Evolutionary conservation across 2,797 vertebrate genomes (phyloP), one percentile per base, ranked within the genome.

Genomic region (Australoheros facetus): DNA sequence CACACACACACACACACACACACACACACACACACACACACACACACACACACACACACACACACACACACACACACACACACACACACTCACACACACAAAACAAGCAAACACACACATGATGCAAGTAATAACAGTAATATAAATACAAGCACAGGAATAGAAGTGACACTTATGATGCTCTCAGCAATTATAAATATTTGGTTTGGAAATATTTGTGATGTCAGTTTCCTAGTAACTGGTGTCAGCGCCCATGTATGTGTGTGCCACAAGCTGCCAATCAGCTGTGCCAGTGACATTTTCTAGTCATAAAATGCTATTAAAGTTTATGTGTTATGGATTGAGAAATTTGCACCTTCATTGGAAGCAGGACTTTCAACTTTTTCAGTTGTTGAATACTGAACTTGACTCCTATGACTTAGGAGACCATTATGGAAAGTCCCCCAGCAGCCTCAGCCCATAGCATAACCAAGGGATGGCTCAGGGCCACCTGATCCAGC

Each of bases 1-100:
- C 45, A 51, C 55, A 75, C 55, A 56, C 71, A 73, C 55, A 75
- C 21, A 75, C 30, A 60, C 16, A 39, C 48, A 23, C 32, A 70
- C 39, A 42, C 39, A 42, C 39, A 42, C 11, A 42, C 39, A 12
- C 34, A 34, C 34, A 34, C 34, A 34, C 34, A 34, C 34, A 34
- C 34, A 34, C 32, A 34, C 34, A 37, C 34, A 37, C 34, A 37
- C 34, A 37, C 34, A 37, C 34, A 37, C 8, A 9, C 8, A 37
- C 34, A 5, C 32, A 32, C 32, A 32, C 32, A 32, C 32, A 42
- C 53, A 74, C 53, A 37, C 34, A 37, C 34, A 37, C 34, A 37
- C 34, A 37, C 32, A 34, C 34, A 37, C 34, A 37, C 34, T n/a
- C n/a, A 37, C 34, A 37, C 34, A 37, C 8, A 37, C 2, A 37